phyloP scores from a whole-genome alignment of 2,797 vertebrate genomes.

The Babyrousa celebensis region DNA sequence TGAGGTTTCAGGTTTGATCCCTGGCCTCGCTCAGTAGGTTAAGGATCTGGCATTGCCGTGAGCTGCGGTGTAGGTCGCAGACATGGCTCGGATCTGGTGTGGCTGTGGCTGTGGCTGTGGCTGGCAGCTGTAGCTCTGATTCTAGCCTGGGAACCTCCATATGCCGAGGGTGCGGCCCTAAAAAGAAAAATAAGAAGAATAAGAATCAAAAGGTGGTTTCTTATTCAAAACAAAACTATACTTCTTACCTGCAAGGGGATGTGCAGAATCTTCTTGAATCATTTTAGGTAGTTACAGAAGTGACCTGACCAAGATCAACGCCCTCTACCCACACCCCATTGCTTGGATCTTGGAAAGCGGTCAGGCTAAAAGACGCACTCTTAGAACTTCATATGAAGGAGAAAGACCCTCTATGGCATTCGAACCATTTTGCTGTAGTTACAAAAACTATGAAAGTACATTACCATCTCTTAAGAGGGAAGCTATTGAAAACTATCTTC shows the following conservation, averaged over 20 bases:
- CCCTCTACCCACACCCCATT: background rate
- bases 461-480: constrained; percentile 27
- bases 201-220: constrained; percentile 16
- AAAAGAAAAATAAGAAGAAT: too few relatives aligned
- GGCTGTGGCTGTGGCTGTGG: too few relatives aligned
- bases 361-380: constrained; percentile 32
- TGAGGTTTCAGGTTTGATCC: too few relatives aligned
- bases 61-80: too few relatives aligned
- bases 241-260: constrained; percentile 47
- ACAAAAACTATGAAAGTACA: constrained; percentile 41
- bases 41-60: too few relatives aligned
- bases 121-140: too few relatives aligned
- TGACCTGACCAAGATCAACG: constrained; percentile 6
- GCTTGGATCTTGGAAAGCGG: background rate
- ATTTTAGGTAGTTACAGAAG: constrained; percentile 48
- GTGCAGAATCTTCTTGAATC: constrained; percentile 58
- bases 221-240: constrained; percentile 38
- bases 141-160: too few relatives aligned
- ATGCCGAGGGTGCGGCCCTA: too few relatives aligned
- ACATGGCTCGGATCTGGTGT: too few relatives aligned
- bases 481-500: constrained; percentile 55
- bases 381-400: constrained; percentile 27
- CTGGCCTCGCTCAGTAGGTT: too few relatives aligned
- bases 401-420: background rate
- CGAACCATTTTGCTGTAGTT: constrained; percentile 34